These are phyloP conservation scores for Metridium senile DNA, from an alignment of 92 coral and sea anemone species.

Conservation along the genomic window DNA sequence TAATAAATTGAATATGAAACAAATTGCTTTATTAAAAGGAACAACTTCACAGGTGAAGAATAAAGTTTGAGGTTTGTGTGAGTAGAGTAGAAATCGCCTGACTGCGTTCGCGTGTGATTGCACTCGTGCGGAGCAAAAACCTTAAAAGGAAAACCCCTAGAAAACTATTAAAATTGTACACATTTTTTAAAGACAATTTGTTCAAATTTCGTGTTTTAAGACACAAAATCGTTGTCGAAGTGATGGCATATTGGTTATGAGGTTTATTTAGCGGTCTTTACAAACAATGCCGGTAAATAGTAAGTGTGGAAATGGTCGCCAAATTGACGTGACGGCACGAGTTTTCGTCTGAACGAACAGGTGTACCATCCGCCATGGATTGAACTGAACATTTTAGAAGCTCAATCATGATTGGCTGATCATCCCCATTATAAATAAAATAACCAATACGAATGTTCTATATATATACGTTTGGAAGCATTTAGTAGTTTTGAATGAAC, in stretches of 20 bases:
- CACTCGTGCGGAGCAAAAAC: neutral
- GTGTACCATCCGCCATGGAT: neutral
- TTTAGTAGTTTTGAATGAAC: conserved; percentile 13
- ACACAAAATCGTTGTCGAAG: neutral
- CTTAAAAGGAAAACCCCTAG: neutral
- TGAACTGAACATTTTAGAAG: neutral
- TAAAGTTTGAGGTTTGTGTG: too few relatives aligned
- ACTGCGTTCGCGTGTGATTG: neutral
- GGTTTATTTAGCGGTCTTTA: conserved; percentile 4
- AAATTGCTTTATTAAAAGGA: too few relatives aligned
- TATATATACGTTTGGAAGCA: neutral
- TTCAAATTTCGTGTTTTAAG: neutral
- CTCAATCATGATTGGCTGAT: conserved; percentile 7
- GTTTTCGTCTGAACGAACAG: neutral
- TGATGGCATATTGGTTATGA: neutral
- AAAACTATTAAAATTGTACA: too few relatives aligned
- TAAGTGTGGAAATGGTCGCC: neutral
- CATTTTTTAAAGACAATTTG: neutral
- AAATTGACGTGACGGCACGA: conserved; percentile 9
- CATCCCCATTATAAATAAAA: neutral
- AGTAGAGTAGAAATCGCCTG: too few relatives aligned
- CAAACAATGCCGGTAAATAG: conserved; percentile 5
- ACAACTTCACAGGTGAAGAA: too few relatives aligned
- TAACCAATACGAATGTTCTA: conserved; percentile 3
- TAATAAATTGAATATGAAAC: too few relatives aligned